Evolutionary conservation across 2,888 invertebrate genomes (phyloP).

Genomic region (Cryptocheilus praepositus): DNA sequence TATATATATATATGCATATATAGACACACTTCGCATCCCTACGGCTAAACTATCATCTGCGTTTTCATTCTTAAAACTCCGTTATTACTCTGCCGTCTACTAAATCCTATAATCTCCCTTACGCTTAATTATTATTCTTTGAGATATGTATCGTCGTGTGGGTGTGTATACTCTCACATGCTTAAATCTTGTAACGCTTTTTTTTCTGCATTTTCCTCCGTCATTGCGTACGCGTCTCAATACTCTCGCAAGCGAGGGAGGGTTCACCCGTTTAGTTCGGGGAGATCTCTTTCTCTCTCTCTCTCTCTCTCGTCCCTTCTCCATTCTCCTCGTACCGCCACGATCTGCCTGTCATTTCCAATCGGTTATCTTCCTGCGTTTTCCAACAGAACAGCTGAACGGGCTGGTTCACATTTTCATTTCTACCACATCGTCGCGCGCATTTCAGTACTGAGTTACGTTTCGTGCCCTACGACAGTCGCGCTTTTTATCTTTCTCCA

Average conservation of each 20-base stretch:
- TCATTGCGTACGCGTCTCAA: neutral
- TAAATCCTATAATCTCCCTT: constrained; percentile 65
- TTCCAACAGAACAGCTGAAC: no score
- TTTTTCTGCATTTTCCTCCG: constrained; percentile 26
- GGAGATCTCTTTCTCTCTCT: constrained; percentile 10
- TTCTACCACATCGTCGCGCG: no score
- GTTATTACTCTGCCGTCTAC: constrained; percentile 53
- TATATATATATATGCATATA: constrained; percentile 36
- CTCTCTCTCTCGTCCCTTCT: constrained; percentile 24
- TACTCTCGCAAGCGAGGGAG: neutral
- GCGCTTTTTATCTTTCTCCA: no score
- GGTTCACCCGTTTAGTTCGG: neutral
- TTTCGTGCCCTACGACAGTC: no score
- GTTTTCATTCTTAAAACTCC: constrained; percentile 39
- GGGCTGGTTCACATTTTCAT: no score
- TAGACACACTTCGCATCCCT: constrained; percentile 54
- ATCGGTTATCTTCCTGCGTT: neutral
- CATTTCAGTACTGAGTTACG: no score
- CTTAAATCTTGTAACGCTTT: constrained; percentile 14
- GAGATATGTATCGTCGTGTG: constrained; percentile 75
- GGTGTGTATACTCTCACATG: constrained; percentile 44
- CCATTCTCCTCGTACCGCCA: constrained; percentile 16
- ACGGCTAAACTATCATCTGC: constrained; percentile 53
- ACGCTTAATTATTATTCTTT: constrained; percentile 74
- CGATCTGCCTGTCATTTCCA: constrained; percentile 19